These are phyloP conservation scores for Alaudala cheleensis DNA, from an alignment of 2,113 vertebrate genomes.

Conservation along the genomic window DNA sequence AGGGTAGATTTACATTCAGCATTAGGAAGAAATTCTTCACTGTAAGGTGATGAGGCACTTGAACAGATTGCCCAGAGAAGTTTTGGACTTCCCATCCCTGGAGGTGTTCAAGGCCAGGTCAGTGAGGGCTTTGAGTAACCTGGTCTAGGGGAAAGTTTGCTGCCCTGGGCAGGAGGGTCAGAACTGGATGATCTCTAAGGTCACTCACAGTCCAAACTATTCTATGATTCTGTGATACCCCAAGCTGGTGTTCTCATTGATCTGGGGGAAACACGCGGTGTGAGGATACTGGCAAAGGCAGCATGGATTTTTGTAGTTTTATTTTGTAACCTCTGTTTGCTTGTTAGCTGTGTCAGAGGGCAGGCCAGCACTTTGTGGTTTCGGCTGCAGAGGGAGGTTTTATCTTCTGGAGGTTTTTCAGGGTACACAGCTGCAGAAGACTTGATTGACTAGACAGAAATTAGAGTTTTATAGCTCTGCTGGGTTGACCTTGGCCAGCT, in stretches of 20 bases:
- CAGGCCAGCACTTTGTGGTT: neutral
- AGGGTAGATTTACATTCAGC: neutral
- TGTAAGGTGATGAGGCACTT: neutral
- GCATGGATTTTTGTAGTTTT: neutral
- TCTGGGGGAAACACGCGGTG: accelerated
- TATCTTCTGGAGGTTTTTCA: neutral
- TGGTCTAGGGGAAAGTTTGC: neutral
- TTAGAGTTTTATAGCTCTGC: neutral
- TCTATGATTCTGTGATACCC: neutral
- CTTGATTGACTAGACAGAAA: neutral
- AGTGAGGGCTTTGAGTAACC: neutral
- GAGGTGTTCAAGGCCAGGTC: neutral
- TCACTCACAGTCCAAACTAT: neutral
- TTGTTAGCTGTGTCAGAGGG: neutral
- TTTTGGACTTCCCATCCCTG: neutral
- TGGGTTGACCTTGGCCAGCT: neutral
- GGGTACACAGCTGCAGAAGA: neutral
- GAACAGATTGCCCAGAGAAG: neutral
- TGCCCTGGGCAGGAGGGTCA: neutral
- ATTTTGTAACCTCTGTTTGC: neutral
- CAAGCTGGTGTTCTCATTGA: neutral
- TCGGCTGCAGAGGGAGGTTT: neutral
- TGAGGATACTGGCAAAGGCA: neutral
- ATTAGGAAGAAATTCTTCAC: neutral
- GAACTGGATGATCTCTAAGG: neutral